Percentiles rank a stretch among this genome's conserved stretches.
Evolutionary conservation across 2,888 invertebrate species (phyloP).

Genomic region (Ormyrus rosae): DNA sequence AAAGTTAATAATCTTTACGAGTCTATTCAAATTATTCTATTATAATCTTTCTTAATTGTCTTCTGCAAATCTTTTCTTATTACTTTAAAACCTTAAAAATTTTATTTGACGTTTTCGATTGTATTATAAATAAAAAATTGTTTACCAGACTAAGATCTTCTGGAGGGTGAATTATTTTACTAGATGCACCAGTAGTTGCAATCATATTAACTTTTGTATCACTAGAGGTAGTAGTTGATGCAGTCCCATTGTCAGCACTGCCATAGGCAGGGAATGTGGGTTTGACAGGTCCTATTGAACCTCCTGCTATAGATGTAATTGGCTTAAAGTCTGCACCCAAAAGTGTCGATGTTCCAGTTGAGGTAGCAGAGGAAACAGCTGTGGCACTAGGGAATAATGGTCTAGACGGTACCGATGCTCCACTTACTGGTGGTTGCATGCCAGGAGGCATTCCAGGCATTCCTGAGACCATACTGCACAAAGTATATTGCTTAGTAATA

Average conservation of each 20-base stretch:
- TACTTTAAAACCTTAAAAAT: background rate
- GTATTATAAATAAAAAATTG: constrained; percentile 38
- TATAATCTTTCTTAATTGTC: no score
- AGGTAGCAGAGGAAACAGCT: constrained; percentile 78
- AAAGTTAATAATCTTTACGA: no score
- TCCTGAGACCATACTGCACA: constrained; percentile 55
- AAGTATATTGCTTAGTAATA: constrained; percentile 3
- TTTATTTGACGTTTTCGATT: constrained; percentile 2
- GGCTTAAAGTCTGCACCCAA: constrained; percentile 81
- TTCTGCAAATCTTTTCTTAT: background rate
- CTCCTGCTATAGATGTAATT: constrained; percentile 75
- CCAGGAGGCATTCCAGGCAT: constrained; percentile 77
- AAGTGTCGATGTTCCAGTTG: constrained; percentile 75
- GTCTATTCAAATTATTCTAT: no score
- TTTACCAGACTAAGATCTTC: constrained; percentile 89
- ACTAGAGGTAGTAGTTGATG: constrained; percentile 77
- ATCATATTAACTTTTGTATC: constrained; percentile 79
- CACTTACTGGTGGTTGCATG: constrained; percentile 74
- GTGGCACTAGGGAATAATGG: constrained; percentile 91
- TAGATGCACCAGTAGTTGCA: constrained; percentile 88
- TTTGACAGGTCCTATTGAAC: constrained; percentile 78
- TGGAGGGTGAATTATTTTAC: constrained; percentile 94
- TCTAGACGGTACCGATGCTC: constrained; percentile 77
- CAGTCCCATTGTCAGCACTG: constrained; percentile 70
- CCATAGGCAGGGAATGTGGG: constrained; percentile 88